Percentiles rank a stretch among this genome's conserved stretches.
These are phyloP conservation scores for Athene cunicularia DNA, from an alignment of 2,113 vertebrate species.

Conservation along the genomic window DNA sequence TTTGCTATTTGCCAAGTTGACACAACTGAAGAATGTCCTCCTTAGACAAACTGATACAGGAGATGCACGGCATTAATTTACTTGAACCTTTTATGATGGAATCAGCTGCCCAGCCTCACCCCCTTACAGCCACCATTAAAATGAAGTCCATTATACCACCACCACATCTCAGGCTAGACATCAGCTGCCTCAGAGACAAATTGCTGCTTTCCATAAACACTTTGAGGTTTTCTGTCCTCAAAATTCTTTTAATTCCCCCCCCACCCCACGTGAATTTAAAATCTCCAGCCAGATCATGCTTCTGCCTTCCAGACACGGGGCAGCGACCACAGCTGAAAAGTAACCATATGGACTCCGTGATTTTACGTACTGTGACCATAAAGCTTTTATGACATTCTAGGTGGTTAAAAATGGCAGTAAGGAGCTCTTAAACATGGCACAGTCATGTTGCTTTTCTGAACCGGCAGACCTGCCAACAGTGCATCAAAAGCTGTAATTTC, in stretches of 20 bases:
- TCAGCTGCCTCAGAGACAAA: background rate
- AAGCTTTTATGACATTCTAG: slow-evolving; percentile 72
- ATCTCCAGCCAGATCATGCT: background rate
- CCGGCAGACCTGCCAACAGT: slow-evolving; percentile 82
- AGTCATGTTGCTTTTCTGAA: slow-evolving; percentile 72
- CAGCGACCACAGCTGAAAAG: slow-evolving; percentile 45
- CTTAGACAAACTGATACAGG: background rate
- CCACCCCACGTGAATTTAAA: background rate
- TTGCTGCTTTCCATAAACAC: background rate
- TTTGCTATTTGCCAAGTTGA: slow-evolving; percentile 40
- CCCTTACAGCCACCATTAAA: background rate
- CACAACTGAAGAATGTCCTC: background rate
- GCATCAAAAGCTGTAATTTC: slow-evolving; percentile 95
- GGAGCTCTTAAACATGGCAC: slow-evolving; percentile 75
- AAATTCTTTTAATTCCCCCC: background rate
- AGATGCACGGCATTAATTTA: background rate
- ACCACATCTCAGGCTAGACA: background rate
- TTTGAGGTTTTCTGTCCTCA: background rate
- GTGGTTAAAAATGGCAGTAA: slow-evolving; percentile 74
- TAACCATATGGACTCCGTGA: slow-evolving; percentile 67
- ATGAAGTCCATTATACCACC: background rate
- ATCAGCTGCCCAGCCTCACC: background rate
- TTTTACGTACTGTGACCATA: slow-evolving; percentile 72
- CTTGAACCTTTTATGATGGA: background rate
- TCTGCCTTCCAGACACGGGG: slow-evolving; percentile 32